A percentile compares a stretch with the other conserved stretches of the same genome.
phyloP scores from a whole-genome alignment of 2,797 vertebrate species.

The Pseudochirops corinnae region DNA sequence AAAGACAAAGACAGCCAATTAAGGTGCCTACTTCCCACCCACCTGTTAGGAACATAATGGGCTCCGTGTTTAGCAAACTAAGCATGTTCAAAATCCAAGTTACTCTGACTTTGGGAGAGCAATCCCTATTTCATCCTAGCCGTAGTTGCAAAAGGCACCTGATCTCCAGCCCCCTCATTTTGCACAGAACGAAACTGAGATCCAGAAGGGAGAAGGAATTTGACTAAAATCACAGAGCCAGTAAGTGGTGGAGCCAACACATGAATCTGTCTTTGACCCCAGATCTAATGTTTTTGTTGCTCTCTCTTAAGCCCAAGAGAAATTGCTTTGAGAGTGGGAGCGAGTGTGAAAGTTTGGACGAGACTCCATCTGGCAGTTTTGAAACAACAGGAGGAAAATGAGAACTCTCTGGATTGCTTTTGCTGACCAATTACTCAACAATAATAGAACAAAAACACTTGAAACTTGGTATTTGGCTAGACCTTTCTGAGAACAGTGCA shows the following conservation, averaged over 20 bases:
- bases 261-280: neutral
- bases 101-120: neutral
- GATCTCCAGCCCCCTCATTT: neutral
- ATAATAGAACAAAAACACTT: constrained; percentile 63
- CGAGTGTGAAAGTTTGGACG: constrained; percentile 64
- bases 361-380: constrained; percentile 52
- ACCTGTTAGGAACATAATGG: neutral
- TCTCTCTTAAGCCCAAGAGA: constrained; percentile 44
- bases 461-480: constrained; percentile 12
- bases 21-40: neutral
- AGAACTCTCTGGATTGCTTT: constrained; percentile 61
- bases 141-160: neutral
- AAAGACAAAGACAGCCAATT: neutral
- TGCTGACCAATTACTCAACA: constrained; percentile 66
- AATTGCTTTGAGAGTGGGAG: constrained; percentile 47
- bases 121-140: neutral
- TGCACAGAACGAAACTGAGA: neutral
- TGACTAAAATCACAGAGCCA: neutral
- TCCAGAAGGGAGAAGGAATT: neutral
- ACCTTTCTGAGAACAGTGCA: constrained; percentile 1
- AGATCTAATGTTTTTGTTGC: neutral
- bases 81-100: neutral
- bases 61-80: neutral
- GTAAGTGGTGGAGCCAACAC: neutral
- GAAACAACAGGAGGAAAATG: constrained; percentile 60